Conservation (phyloP, 1,140 invertebrate genomes). For the Antheraea mylitta region DNA sequence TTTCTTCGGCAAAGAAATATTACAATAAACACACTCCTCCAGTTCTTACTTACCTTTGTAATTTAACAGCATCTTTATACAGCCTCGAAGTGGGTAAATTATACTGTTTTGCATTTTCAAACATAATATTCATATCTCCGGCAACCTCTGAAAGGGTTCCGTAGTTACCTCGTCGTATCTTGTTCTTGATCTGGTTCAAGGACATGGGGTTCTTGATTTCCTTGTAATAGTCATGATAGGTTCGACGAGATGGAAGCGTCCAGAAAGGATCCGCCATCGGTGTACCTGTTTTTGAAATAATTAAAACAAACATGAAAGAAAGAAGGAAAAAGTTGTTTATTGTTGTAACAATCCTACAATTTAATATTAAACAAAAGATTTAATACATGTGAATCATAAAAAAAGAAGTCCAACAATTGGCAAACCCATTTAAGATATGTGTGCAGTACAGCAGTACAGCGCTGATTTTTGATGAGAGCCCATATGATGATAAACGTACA, state of each 20-base stretch:
- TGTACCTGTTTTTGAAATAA: conserved; percentile 72
- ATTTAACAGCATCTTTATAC: conserved; percentile 86
- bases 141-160: conserved; percentile 93
- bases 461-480: no score
- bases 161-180: conserved; percentile 93
- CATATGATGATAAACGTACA: no score
- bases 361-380: no score
- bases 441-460: no score
- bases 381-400: no score
- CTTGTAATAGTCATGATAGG: conserved; percentile 98
- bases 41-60: conserved; percentile 56
- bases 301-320: not conserved
- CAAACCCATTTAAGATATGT: no score
- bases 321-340: no score
- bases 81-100: conserved; percentile 93
- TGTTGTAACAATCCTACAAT: no score
- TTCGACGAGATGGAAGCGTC: conserved; percentile 92
- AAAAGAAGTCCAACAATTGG: no score
- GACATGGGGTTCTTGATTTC: conserved; percentile 98
- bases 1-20: no score
- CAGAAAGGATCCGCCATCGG: conserved; percentile 93
- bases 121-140: conserved; percentile 98
- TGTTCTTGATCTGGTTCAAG: conserved; percentile 94
- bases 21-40: no score
- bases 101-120: conserved; percentile 98